Conservation (phyloP, 2,797 vertebrate species). For the Leptatherina wallacei region DNA sequence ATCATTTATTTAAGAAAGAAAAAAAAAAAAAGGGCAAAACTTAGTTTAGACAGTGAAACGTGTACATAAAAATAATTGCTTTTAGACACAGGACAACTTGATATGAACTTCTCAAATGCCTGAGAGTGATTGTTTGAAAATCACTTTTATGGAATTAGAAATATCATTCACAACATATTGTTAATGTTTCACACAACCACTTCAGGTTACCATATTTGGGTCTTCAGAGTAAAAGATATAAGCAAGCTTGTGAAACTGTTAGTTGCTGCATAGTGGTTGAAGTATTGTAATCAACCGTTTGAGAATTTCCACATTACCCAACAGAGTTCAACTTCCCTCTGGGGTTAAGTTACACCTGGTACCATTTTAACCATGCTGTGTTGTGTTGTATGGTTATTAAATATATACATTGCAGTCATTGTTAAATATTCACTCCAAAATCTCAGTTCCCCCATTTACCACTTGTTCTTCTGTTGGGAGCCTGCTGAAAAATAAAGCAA, state of each 20-base stretch:
- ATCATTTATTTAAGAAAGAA: too few relatives aligned
- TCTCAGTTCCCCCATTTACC: slow-evolving; percentile 59
- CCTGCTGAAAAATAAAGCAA: slow-evolving; percentile 63
- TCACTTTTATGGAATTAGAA: slow-evolving; percentile 12
- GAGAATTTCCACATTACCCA: slow-evolving; percentile 68
- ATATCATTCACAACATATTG: slow-evolving; percentile 13
- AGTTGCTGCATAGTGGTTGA: slow-evolving; percentile 54
- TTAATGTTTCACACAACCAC: slow-evolving; percentile 43
- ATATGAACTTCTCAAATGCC: slow-evolving; percentile 5
- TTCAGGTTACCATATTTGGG: slow-evolving; percentile 25
- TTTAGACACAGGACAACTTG: background rate
- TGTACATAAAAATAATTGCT: background rate
- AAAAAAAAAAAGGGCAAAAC: background rate
- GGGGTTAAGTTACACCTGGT: slow-evolving; percentile 42
- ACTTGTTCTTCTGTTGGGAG: slow-evolving; percentile 40
- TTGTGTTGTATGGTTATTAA: slow-evolving; percentile 34
- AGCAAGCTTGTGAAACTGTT: slow-evolving; percentile 64
- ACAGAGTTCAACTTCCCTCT: slow-evolving; percentile 60
- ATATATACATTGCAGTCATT: slow-evolving; percentile 11
- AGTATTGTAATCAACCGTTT: slow-evolving; percentile 44
- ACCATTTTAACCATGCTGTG: slow-evolving; percentile 57
- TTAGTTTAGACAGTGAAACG: slow-evolving; percentile 6
- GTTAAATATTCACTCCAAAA: slow-evolving; percentile 27
- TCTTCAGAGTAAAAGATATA: background rate
- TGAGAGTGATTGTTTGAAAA: slow-evolving; percentile 3